A percentile compares a stretch with the other conserved stretches of the same genome.
Conservation (phyloP, 2,888 invertebrate species). For the Machimus atricapillus region DNA sequence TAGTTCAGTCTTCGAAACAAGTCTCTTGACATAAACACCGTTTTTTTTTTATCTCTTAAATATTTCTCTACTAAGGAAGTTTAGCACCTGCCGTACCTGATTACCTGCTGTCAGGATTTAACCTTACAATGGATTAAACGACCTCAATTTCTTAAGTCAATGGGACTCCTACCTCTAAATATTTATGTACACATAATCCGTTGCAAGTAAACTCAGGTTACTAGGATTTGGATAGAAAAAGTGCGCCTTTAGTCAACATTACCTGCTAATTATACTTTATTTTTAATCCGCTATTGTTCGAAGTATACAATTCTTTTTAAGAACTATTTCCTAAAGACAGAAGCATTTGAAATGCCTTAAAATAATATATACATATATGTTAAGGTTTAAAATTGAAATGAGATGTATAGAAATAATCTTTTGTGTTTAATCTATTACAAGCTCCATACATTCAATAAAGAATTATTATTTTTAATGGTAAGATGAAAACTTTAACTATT, state of each 20-base stretch:
- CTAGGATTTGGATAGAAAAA: not conserved
- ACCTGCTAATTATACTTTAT: not conserved
- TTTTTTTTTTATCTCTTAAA: not conserved
- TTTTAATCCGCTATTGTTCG: not conserved
- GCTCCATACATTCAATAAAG: too few species aligned
- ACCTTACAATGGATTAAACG: not conserved
- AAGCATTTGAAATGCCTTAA: not conserved
- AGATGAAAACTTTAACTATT: too few species aligned
- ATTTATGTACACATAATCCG: not conserved
- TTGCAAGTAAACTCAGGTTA: not conserved
- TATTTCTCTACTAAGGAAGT: not conserved
- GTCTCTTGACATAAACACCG: not conserved
- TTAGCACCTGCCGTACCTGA: not conserved
- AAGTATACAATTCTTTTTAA: not conserved
- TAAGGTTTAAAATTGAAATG: not conserved
- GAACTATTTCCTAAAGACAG: not conserved
- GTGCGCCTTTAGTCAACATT: not conserved
- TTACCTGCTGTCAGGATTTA: not conserved
- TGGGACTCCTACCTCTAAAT: not conserved
- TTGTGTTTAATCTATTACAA: not conserved
- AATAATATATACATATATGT: not conserved
- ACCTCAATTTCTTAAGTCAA: not conserved
- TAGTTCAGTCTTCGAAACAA: not conserved
- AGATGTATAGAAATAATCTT: not conserved
- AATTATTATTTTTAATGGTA: too few species aligned